A percentile compares a stretch with the other conserved stretches of the same genome.
Conservation (phyloP, 2,888 invertebrate genomes). For the Heliconius aoede region DNA sequence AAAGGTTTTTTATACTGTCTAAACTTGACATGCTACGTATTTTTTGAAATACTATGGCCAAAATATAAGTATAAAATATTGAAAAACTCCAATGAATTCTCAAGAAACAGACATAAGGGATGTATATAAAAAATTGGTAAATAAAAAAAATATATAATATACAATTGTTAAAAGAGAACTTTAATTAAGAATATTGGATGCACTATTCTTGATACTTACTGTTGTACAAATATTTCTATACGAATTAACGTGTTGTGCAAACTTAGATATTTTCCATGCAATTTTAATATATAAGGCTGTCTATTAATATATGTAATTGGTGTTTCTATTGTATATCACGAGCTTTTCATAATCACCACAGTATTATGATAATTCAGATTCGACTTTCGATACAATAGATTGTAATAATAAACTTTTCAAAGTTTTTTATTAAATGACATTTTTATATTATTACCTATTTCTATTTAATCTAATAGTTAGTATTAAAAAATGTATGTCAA, state of each 20-base stretch:
- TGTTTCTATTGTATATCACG: constrained; percentile 16
- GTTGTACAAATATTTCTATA: constrained; percentile 74
- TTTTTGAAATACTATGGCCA: not conserved
- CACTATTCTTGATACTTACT: constrained; percentile 79
- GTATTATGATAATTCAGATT: not conserved
- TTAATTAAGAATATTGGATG: constrained; percentile 27
- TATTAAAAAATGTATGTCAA: not conserved
- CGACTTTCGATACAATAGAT: not conserved
- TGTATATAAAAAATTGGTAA: not conserved
- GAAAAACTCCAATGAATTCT: not conserved
- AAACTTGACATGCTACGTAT: no score
- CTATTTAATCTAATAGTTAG: not conserved
- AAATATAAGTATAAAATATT: not conserved
- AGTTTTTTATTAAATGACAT: not conserved
- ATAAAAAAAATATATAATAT: not conserved
- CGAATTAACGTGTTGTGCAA: constrained; percentile 54
- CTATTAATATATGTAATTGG: constrained; percentile 13
- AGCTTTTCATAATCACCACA: constrained; percentile 28
- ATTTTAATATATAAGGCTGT: constrained; percentile 30
- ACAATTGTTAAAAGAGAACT: constrained; percentile 6
- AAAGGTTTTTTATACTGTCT: no score
- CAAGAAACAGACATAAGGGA: not conserved
- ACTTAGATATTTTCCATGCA: constrained; percentile 32
- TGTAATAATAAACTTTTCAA: no score
- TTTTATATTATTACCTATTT: not conserved